These are phyloP conservation scores for Crotalus viridis DNA, from an alignment of 2,113 vertebrate species.

Conservation along the genomic window DNA sequence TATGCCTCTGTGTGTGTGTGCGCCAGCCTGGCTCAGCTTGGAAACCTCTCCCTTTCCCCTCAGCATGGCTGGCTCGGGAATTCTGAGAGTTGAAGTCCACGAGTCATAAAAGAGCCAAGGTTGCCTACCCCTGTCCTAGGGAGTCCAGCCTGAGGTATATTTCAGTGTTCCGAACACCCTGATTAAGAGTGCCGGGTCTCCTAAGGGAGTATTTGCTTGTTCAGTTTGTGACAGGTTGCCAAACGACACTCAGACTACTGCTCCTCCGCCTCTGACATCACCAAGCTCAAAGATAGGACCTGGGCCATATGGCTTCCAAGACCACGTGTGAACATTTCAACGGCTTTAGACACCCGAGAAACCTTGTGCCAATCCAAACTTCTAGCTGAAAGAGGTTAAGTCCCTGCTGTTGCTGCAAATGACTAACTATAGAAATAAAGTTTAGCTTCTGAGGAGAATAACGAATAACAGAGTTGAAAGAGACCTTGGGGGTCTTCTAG, in stretches of 20 bases:
- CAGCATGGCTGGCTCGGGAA: too few species aligned
- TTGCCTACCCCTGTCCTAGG: too few species aligned
- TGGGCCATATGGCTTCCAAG: not conserved
- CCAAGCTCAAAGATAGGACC: not conserved
- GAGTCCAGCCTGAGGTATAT: not conserved
- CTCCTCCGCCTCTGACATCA: not conserved
- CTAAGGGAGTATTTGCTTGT: not conserved
- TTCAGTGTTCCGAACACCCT: not conserved
- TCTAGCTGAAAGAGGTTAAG: not conserved
- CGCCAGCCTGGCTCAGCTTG: too few species aligned
- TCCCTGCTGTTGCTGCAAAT: not conserved
- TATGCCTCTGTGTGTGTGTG: not conserved
- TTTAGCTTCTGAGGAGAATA: not conserved
- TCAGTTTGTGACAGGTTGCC: not conserved
- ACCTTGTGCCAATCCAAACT: not conserved
- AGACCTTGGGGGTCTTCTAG: not conserved
- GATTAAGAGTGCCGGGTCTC: not conserved
- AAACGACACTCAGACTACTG: not conserved
- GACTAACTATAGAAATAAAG: not conserved
- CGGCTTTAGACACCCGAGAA: not conserved
- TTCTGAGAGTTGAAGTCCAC: too few species aligned
- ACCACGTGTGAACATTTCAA: not conserved
- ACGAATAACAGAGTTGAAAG: not conserved
- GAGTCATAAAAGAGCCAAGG: too few species aligned
- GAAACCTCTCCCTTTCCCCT: too few species aligned